A percentile compares a stretch with the other conserved stretches of the same genome.
phyloP scores from a whole-genome alignment of 2,797 vertebrate species.

The Rachycentron canadum region DNA sequence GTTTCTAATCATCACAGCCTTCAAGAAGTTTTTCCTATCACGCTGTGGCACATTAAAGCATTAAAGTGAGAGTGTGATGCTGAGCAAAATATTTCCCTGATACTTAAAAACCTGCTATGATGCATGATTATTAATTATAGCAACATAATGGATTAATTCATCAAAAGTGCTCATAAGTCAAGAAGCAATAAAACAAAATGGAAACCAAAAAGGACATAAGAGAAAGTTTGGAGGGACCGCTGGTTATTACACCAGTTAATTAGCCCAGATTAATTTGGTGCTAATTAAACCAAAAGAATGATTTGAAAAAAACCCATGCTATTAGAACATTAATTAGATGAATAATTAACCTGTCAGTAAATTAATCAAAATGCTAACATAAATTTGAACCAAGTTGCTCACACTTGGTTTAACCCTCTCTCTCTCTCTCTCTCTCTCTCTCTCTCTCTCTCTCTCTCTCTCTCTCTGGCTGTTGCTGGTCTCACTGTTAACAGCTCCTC shows the following conservation, averaged over 20 bases:
- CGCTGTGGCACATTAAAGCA: background rate
- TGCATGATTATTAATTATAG: slow-evolving; percentile 58
- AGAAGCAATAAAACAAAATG: slow-evolving; percentile 44
- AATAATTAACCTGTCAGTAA: slow-evolving; percentile 77
- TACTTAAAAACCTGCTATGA: slow-evolving; percentile 36
- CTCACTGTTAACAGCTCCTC: slow-evolving; percentile 8
- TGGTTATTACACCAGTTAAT: slow-evolving; percentile 76
- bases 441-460: background rate
- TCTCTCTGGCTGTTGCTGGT: background rate
- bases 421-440: slow-evolving; percentile 1
- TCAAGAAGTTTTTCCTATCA: slow-evolving; percentile 25
- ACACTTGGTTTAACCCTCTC: slow-evolving; percentile 55
- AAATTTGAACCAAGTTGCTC: slow-evolving; percentile 48
- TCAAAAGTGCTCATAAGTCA: slow-evolving; percentile 43
- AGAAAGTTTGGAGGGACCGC: slow-evolving; percentile 46
- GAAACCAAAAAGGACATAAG: slow-evolving; percentile 46
- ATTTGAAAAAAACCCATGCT: slow-evolving; percentile 44
- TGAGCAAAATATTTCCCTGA: background rate
- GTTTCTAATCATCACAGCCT: slow-evolving; percentile 29
- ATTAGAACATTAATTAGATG: slow-evolving; percentile 76
- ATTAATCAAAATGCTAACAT: slow-evolving; percentile 74
- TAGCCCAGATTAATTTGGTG: slow-evolving; percentile 75
- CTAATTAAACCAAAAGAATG: slow-evolving; percentile 77
- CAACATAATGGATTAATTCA: slow-evolving; percentile 59
- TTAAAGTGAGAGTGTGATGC: slow-evolving; percentile 15